phyloP scores from a whole-genome alignment of 2,888 invertebrate species.

The Cheilosia grossa region DNA sequence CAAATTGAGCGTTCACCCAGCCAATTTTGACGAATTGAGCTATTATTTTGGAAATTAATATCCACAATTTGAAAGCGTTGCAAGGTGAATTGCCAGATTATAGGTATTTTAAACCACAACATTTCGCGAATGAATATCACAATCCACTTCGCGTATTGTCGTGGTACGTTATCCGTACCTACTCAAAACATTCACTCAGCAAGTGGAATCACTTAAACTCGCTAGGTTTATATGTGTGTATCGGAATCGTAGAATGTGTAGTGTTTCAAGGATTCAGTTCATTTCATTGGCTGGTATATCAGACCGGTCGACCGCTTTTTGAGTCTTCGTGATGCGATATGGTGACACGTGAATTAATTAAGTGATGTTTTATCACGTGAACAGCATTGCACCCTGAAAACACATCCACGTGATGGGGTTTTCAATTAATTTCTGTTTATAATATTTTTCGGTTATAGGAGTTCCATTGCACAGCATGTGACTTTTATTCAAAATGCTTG shows the following conservation, averaged over 20 bases:
- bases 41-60: too few species aligned
- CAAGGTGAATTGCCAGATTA: too few species aligned
- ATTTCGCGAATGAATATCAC: too few species aligned
- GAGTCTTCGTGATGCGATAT: constrained; percentile 54
- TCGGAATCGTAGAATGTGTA: constrained; percentile 21
- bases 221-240: constrained; percentile 1
- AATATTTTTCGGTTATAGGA: constrained; percentile 64
- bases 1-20: too few species aligned
- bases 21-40: too few species aligned
- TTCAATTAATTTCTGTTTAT: constrained; percentile 70
- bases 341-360: constrained; percentile 73
- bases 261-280: constrained; percentile 60
- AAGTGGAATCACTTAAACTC: not conserved
- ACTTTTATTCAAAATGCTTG: constrained; percentile 23
- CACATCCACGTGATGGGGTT: constrained; percentile 62
- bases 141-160: too few species aligned
- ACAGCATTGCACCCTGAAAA: constrained; percentile 58
- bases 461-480: constrained; percentile 49
- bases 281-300: constrained; percentile 65
- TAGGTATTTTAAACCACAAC: too few species aligned
- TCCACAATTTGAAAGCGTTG: too few species aligned
- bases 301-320: constrained; percentile 57
- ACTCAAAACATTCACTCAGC: not conserved
- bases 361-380: constrained; percentile 70
- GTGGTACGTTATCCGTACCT: not conserved